phyloP scores from a whole-genome alignment of 2,888 invertebrate species.

The Ptilodon capucinus region DNA sequence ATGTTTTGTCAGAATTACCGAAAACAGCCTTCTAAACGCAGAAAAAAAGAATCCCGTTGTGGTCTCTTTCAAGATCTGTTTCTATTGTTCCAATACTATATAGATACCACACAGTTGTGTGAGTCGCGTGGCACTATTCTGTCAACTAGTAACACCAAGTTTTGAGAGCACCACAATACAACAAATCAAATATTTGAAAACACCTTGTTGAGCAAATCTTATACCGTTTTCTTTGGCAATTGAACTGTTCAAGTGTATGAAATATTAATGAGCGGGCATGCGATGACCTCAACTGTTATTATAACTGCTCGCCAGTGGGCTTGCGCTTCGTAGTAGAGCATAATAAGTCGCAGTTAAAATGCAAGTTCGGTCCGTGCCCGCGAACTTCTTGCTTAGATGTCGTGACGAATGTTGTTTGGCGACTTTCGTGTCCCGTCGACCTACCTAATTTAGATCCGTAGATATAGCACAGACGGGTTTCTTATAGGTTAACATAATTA shows the following conservation, averaged over 20 bases:
- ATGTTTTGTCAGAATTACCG: not conserved
- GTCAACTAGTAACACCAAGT: constrained; percentile 9
- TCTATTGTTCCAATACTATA: too few species aligned
- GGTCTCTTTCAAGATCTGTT: not conserved
- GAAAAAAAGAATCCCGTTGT: not conserved
- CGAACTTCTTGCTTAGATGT: constrained; percentile 35
- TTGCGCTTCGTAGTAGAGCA: constrained; percentile 12
- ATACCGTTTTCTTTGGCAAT: constrained; percentile 22
- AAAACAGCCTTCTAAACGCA: not conserved
- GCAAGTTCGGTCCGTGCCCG: constrained; percentile 20
- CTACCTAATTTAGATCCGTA: constrained; percentile 1
- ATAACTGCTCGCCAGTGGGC: constrained; percentile 49
- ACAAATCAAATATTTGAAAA: constrained; percentile 16
- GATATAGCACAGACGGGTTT: not conserved
- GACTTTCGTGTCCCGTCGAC: constrained; percentile 33
- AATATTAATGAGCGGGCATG: constrained; percentile 52
- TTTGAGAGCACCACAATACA: constrained; percentile 13
- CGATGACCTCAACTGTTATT: constrained; percentile 54
- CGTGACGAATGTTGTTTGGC: constrained; percentile 37
- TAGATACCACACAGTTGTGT: not conserved
- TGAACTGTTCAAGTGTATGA: constrained; percentile 44
- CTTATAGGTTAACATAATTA: not conserved
- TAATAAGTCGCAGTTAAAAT: constrained; percentile 25
- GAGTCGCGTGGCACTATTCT: constrained; percentile 12
- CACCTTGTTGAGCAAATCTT: constrained; percentile 16